Percentiles rank a stretch among this genome's conserved stretches.
These are phyloP conservation scores for Pseudomyrmex dendroicus DNA, from an alignment of 1,140 invertebrate species.

Conservation along the genomic window DNA sequence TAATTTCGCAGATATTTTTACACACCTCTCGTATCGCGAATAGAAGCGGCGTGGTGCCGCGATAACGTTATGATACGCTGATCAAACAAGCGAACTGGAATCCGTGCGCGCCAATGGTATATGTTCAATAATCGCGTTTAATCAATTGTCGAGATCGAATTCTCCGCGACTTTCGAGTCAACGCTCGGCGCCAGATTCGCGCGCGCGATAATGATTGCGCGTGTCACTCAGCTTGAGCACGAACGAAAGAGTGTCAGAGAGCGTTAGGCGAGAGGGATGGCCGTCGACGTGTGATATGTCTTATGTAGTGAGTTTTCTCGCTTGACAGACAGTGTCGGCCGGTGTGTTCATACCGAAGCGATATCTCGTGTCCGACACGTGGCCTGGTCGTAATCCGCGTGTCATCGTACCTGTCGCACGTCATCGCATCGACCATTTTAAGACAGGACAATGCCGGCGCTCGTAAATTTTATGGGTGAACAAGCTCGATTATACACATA, in stretches of 20 bases:
- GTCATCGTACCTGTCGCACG: conserved; percentile 64
- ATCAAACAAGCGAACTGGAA: conserved; percentile 27
- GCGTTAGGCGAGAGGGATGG: conserved; percentile 4
- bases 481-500: conserved; percentile 38
- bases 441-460: conserved; percentile 56
- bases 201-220: conserved; percentile 64
- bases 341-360: conserved; percentile 41
- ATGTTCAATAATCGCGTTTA: conserved; percentile 42
- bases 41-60: background rate
- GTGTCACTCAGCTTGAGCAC: conserved; percentile 52
- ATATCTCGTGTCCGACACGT: conserved; percentile 58
- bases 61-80: background rate
- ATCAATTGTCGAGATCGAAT: conserved; percentile 53
- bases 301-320: conserved; percentile 36
- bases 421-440: conserved; percentile 57
- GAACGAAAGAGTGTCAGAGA: background rate
- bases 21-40: background rate
- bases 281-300: conserved; percentile 53
- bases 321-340: conserved; percentile 53
- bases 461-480: conserved; percentile 67
- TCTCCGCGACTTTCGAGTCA: conserved; percentile 42
- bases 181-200: conserved; percentile 54
- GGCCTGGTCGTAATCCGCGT: conserved; percentile 62
- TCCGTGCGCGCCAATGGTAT: conserved; percentile 12
- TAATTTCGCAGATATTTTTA: background rate